Evolutionary conservation across 2,797 vertebrate genomes (phyloP).

Genomic region (Euthynnus affinis): DNA sequence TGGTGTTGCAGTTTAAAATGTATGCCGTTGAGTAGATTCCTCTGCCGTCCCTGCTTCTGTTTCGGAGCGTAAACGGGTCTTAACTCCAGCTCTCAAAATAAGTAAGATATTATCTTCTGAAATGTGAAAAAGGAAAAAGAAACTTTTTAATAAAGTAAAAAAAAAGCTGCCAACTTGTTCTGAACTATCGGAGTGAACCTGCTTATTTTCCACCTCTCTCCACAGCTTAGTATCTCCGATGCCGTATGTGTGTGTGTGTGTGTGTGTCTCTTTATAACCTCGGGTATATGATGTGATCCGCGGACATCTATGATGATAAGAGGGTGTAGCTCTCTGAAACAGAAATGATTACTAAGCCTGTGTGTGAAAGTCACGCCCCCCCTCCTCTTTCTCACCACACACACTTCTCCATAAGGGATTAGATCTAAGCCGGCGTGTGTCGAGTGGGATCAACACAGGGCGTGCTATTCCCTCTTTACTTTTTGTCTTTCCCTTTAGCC

Average conservation of each 20-base stretch:
- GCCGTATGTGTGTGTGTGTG: background rate
- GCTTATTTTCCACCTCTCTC: background rate
- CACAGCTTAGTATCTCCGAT: background rate
- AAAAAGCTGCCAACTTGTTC: background rate
- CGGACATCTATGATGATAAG: background rate
- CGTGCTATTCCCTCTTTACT: background rate
- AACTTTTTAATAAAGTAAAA: background rate
- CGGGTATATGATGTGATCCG: background rate
- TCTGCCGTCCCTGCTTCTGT: background rate
- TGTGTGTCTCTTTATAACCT: background rate
- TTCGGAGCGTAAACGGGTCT: background rate
- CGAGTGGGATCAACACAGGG: slow-evolving; percentile 2
- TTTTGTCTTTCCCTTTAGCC: background rate
- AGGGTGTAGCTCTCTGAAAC: background rate
- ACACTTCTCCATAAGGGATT: slow-evolving; percentile 19
- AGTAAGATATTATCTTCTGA: background rate
- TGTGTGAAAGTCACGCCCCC: slow-evolving; percentile 11
- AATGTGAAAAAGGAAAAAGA: background rate
- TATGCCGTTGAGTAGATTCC: too few species aligned
- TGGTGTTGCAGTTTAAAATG: too few species aligned
- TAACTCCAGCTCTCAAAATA: background rate
- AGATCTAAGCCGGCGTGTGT: slow-evolving; percentile 1
- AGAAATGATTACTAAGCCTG: slow-evolving; percentile 15
- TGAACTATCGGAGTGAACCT: background rate
- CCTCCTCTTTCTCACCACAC: slow-evolving; percentile 17